Conservation (phyloP, 1,140 invertebrate genomes). For the Teleogryllus occipitalis region DNA sequence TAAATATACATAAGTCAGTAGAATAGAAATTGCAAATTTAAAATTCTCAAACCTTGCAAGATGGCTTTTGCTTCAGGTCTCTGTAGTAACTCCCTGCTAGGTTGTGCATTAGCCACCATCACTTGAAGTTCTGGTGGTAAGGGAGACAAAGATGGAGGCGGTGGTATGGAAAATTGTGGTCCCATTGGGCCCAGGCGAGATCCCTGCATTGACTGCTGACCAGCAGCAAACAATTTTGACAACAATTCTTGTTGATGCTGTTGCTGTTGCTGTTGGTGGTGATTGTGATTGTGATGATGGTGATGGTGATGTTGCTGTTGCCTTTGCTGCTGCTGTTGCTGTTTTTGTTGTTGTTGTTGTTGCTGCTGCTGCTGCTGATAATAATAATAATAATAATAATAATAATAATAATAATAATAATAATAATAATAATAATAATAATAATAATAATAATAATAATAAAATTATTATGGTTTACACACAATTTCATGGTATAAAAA, state of each 20-base stretch:
- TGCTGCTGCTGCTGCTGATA: constrained; percentile 22
- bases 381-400: constrained; percentile 7
- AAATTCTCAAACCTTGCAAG: constrained; percentile 45
- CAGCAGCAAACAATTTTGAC: constrained; percentile 15
- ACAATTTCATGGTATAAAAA: too few relatives aligned
- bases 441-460: too few relatives aligned
- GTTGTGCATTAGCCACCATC: constrained; percentile 42
- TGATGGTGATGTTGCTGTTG: constrained; percentile 36
- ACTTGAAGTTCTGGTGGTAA: constrained; percentile 46
- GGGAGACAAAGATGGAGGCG: constrained; percentile 31
- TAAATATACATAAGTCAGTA: not conserved
- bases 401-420: constrained; percentile 15
- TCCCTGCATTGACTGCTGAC: constrained; percentile 27
- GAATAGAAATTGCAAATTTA: too few relatives aligned
- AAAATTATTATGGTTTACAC: too few relatives aligned
- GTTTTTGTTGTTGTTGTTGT: constrained; percentile 34
- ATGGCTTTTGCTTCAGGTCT: constrained; percentile 64
- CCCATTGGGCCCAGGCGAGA: not conserved
- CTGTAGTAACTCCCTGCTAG: constrained; percentile 52
- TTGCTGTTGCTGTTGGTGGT: constrained; percentile 42
- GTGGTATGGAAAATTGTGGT: constrained; percentile 9
- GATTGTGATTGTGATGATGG: constrained; percentile 34
- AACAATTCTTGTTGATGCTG: constrained; percentile 34
- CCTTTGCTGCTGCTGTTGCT: constrained; percentile 36
- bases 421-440: too few relatives aligned